Evolutionary conservation across 1,140 invertebrate genomes (phyloP), one percentile per base, ranked within the genome.

Genomic region (Penaeus chinensis): DNA sequence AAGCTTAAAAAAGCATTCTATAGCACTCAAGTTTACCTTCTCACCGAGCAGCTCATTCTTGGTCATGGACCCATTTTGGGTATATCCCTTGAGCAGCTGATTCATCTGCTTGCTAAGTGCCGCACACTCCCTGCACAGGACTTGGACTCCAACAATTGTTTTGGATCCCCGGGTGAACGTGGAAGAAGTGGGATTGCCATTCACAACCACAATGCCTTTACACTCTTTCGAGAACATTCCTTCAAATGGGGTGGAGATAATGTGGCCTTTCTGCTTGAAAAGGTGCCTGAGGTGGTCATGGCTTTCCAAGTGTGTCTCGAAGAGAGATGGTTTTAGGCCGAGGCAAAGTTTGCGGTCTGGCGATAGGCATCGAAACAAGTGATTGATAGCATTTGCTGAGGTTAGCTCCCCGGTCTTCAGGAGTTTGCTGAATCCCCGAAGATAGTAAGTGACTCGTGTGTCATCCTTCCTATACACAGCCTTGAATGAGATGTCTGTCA

Each of bases 231-330:
- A 81, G 37, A 65, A 80, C 19, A 82, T 61, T 42, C 88, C 76
- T 79, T 89, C 88, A 69, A 89, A 89, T 7, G 88, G 88, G 18
- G 84, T 85, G 24, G 85, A 84, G 18, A 89, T 78, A 69, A 89
- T 60, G 8, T 82, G 79, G n/a, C 88, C 88, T 63, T 82, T 85
- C 18, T 78, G 27, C 65, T 89, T 85, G n/a, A 89, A 85, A 18
- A 84, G 76, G 11, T 60, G 66, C 22, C 88, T 37, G 20, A 89
- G 81, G 65, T 86, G 65, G 3, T 65, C 79, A 77, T 85, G 85
- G 27, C 61, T 89, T 42, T 89, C 83, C n/a, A 89, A 42, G 19
- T 61, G 22, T 27, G 74, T 84, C 61, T 85, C 84, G 47, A 85
- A 89, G 5, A 84, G 88, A 54, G 88, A 77, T 3, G 88, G 84